Evolutionary conservation across 1,140 invertebrate genomes (phyloP).

Genomic region (Spodoptera litura): DNA sequence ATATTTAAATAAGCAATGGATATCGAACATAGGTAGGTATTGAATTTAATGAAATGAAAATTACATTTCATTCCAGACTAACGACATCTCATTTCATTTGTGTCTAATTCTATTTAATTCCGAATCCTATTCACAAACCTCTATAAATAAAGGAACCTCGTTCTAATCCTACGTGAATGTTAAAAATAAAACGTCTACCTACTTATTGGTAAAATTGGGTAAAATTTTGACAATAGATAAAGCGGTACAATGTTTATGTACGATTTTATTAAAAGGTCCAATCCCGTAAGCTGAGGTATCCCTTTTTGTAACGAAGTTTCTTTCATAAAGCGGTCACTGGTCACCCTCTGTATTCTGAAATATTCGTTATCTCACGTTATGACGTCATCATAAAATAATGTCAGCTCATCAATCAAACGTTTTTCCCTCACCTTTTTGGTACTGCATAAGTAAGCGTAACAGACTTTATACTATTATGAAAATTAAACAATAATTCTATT

Average conservation of each 20-base stretch:
- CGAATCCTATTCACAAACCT: no score
- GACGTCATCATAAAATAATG: conserved; percentile 48
- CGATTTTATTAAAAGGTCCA: conserved; percentile 20
- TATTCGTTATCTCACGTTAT: conserved; percentile 43
- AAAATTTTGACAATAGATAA: conserved; percentile 22
- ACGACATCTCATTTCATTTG: no score
- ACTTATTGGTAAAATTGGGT: neutral
- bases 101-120: no score
- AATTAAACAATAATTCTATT: neutral
- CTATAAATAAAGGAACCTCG: neutral
- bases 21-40: no score
- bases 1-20: no score
- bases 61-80: no score
- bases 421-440: conserved; percentile 42
- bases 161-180: neutral
- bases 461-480: conserved; percentile 18
- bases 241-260: neutral
- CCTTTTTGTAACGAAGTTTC: conserved; percentile 17
- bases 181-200: neutral
- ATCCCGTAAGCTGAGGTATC: conserved; percentile 19
- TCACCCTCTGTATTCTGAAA: conserved; percentile 27
- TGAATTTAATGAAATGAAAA: no score
- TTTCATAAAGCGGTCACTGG: conserved; percentile 32
- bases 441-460: neutral
- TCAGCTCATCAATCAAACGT: conserved; percentile 48